Base-by-base conservation (phyloP, 1,140 invertebrate genomes). In the Heliconius congener region DNA sequence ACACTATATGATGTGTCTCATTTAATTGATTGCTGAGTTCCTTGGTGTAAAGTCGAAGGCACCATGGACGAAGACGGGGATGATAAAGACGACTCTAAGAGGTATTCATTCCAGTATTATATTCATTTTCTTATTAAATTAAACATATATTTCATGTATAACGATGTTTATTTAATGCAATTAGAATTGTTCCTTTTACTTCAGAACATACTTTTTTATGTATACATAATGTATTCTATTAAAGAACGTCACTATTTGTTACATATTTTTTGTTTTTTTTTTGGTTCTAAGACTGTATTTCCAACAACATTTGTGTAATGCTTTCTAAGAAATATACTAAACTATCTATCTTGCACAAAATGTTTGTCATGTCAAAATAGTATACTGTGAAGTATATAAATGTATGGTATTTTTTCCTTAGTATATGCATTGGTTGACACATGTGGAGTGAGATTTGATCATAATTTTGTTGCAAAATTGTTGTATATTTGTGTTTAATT, bases 61-160 rank as follows among this genome's bases (percentile, higher is more conserved):
- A 88, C 75, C 82, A 93, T 93, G 91, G 91, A 92, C 27, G 91
- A 93, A 83, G 91, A 93, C 73, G 90, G 87, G 11, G 90, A 93
- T 82, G 91, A 93, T 79, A 93, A 93, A 84, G 91, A 92, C 84
- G 91, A 93, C 74, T 86, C 89, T 18, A 93, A 93, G 86, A 88
- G 91, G 91, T 92, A 84, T 76, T 57, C 73, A 76, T 73, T 76
- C 27, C 60, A 66, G 27, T 30, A 2, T 30, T 30, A 66, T 66
- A 66, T 66, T 66, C 8, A 2, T 60, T 30, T 27, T 66, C 1
- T 66, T 66, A 30, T 66, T 30, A 66, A 66, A 66, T 23, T 57
- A 23, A 23, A 23, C n/a, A 57, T 57, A n/a, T 27, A 27, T 66
- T 66, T 66, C 4, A 27, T 30, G 60, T 66, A 9, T n/a, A 27